These are phyloP conservation scores for Callaeas wilsoni DNA, from an alignment of 2,113 vertebrate species.

Conservation along the genomic window DNA sequence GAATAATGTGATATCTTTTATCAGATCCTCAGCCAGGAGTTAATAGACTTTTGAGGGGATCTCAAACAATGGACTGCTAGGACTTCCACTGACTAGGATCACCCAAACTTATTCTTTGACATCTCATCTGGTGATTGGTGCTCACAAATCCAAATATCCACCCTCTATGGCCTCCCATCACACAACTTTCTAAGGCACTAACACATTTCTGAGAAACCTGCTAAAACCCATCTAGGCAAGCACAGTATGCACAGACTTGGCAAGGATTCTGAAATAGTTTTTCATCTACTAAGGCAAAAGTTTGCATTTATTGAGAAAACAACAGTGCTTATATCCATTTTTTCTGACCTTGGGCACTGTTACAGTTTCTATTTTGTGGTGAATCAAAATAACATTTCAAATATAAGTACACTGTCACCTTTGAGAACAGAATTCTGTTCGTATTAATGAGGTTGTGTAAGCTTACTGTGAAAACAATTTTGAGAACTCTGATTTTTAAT, in stretches of 20 bases:
- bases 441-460: fast-evolving
- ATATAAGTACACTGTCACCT: background rate
- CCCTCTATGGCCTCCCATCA: background rate
- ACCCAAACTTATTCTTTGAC: background rate
- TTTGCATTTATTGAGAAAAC: background rate
- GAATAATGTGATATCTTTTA: background rate
- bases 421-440: background rate
- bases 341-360: background rate
- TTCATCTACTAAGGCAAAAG: background rate
- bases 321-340: background rate
- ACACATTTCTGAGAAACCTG: background rate
- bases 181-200: background rate
- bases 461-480: background rate
- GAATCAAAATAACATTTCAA: background rate
- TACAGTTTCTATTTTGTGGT: background rate
- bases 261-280: background rate
- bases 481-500: background rate
- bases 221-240: background rate
- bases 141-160: background rate
- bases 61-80: background rate
- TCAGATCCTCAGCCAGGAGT: background rate
- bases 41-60: background rate
- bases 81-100: background rate
- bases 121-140: background rate
- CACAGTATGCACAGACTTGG: background rate